Percentiles rank a stretch among this genome's conserved stretches.
Evolutionary conservation across 2,888 invertebrate genomes (phyloP).

Genomic region (Apodemia duryi): DNA sequence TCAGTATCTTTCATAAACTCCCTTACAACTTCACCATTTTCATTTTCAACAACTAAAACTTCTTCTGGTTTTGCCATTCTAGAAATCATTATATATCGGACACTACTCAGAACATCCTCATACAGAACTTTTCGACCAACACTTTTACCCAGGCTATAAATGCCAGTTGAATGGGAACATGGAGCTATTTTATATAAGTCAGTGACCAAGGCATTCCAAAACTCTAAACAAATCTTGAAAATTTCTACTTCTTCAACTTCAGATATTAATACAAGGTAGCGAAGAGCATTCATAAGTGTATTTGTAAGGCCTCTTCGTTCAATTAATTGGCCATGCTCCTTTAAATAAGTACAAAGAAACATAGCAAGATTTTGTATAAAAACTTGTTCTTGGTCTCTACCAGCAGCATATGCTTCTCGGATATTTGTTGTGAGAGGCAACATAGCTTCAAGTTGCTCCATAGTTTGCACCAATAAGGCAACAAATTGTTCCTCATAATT

Average conservation of each 20-base stretch:
- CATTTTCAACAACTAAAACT: constrained; percentile 99
- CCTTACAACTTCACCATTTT: constrained; percentile 99
- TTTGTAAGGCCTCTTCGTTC: constrained; percentile 90
- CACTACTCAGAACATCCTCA: constrained; percentile 89
- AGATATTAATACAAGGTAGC: constrained; percentile 94
- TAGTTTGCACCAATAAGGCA: constrained; percentile 92
- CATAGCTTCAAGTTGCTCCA: constrained; percentile 95
- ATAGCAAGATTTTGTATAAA: constrained; percentile 99
- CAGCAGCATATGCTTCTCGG: constrained; percentile 94
- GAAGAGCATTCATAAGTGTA: constrained; percentile 88
- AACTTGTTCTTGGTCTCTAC: constrained; percentile 97
- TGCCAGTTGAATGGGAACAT: constrained; percentile 74
- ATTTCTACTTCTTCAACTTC: constrained; percentile 99
- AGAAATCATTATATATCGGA: constrained; percentile 98
- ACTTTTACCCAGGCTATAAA: constrained; percentile 61
- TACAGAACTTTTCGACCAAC: constrained; percentile 85
- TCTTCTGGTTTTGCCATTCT: constrained; percentile 99
- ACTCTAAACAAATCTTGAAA: constrained; percentile 99
- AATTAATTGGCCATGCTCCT: constrained; percentile 94
- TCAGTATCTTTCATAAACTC: constrained; percentile 99
- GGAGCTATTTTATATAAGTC: constrained; percentile 95
- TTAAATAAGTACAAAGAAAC: constrained; percentile 97
- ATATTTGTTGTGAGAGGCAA: constrained; percentile 95
- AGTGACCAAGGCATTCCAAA: constrained; percentile 96
- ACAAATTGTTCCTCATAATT: constrained; percentile 97